These are phyloP conservation scores for Setophaga kirtlandii DNA, from an alignment of 2,113 vertebrate species.

Conservation along the genomic window DNA sequence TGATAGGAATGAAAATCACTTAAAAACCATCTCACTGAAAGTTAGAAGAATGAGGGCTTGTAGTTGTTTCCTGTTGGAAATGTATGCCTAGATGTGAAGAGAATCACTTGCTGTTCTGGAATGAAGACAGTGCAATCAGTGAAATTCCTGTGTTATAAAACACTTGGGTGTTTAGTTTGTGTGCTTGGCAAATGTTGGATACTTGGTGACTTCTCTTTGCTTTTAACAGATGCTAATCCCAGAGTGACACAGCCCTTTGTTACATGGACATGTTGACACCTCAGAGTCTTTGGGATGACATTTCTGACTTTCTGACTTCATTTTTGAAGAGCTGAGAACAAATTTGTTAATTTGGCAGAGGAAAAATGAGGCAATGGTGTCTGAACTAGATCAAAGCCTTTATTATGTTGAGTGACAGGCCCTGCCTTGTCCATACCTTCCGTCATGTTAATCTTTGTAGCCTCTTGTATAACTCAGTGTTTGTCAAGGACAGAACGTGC, in stretches of 20 bases:
- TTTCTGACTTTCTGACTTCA: constrained; percentile 7
- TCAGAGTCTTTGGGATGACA: neutral
- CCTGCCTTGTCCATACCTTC: constrained; percentile 58
- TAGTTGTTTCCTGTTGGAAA: neutral
- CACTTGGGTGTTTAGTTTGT: neutral
- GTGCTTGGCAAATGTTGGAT: neutral
- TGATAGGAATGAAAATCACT: neutral
- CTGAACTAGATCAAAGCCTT: constrained; percentile 57
- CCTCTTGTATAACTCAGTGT: constrained; percentile 38
- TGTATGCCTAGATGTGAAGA: neutral
- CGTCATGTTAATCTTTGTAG: constrained; percentile 24
- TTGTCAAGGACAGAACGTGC: constrained; percentile 15
- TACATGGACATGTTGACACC: neutral
- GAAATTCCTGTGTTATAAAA: neutral
- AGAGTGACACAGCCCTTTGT: neutral
- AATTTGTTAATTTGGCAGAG: constrained; percentile 50
- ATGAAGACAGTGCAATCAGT: neutral
- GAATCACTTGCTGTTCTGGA: neutral
- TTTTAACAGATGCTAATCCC: neutral
- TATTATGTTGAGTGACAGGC: constrained; percentile 46
- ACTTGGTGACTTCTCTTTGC: neutral
- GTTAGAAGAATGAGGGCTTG: neutral
- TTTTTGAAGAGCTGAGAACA: constrained; percentile 37
- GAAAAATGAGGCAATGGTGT: constrained; percentile 15
- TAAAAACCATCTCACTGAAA: neutral